Evolutionary conservation across 2,888 invertebrate species (phyloP), one percentile per base, ranked within the genome.

Genomic region (Drosophila aldrichi): DNA sequence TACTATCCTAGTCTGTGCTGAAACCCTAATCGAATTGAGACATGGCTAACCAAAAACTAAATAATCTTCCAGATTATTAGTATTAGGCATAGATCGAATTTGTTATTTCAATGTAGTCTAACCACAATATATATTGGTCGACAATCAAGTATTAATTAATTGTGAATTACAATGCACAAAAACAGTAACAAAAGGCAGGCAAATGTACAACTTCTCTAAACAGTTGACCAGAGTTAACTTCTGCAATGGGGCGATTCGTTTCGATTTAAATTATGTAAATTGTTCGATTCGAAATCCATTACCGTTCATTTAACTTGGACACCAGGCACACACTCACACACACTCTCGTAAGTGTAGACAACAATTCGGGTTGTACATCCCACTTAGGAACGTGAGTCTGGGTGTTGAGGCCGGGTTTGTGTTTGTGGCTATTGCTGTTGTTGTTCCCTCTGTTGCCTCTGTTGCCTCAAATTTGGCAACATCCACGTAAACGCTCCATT

Each of bases 241-340:
- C 20, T 52, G 66, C 54, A 58, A 52, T 46, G 58, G 46, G 62
- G 38, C 60, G 55, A 60, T 59, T 72, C 62, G 59, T 68, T 78
- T 63, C 70, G 62, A 88, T 86, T 90, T 85, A 90, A 90, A 90
- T 90, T 89, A 89, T 89, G 90, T 77, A 89, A 90, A 90, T 90
- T 89, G 90, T 71, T 89, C 88, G 86, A 88, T 89, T 83, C 74
- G 83, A 88, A 90, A 89, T 88, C 90, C 88, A 89, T 89, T 89
- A 90, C 86, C 86, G 86, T 90, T 89, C 90, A 90, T 90, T 89
- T 89, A 85, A 88, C 81, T 79, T 70, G 71, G 79, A 77, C 83
- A 78, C 75, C 82, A 81, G 76, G 84, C 77, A 63, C 71, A 78
- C 70, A 68, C 70, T 58, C 80, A 25, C 46, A n/a, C 32, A 29